Base-by-base conservation (phyloP, 1,140 invertebrate genomes). In the Drosophila insularis region DNA sequence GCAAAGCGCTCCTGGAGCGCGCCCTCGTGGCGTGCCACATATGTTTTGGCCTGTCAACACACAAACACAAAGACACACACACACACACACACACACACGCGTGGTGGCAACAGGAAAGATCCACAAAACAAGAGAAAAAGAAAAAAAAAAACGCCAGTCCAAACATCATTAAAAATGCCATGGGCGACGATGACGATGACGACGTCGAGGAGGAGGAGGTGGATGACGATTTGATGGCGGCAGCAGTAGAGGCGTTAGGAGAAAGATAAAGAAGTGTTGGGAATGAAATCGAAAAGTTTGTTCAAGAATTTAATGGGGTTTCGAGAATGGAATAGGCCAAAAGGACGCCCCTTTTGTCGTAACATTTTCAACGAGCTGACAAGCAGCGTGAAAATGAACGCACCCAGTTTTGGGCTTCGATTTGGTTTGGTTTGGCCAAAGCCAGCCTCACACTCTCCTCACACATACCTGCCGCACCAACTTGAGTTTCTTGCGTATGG, bases 1-100 rank as follows among this genome's bases (percentile, higher is more conserved):
- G 97, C 97, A 59, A 99, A 93, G 73, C 97, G 93, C 90, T 98
- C 96, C 81, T 98, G 97, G 43, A 98, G 93, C 74, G 95, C 96
- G 1, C 97, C 97, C 92, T 99, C 97, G 89, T 98, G 97, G 63
- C 95, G 94, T 84, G 96, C 95, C 14, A 99, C 95, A 90, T 97
- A 98, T 50, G 94, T 93, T 92, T 98, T 98, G 0, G 98, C 97
- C 93, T 94, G 81, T 89, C 84, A 80, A 89, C 76, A 78, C 61
- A 77, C 56, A 23, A 50, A 32, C 27, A 31, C 27, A 31, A 5
- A 31, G n/a, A n/a, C n/a, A n/a, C n/a, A n/a, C n/a, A n/a, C n/a
- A n/a, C n/a, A n/a, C n/a, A n/a, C n/a, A n/a, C 27, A 89, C 76
- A 77, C 61, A 89, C 76, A 78, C 61, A 78, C 56, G 19, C 59